A percentile compares a stretch with the other conserved stretches of the same genome.
phyloP scores from a whole-genome alignment of 2,888 invertebrate genomes.

The Parnassius apollo region DNA sequence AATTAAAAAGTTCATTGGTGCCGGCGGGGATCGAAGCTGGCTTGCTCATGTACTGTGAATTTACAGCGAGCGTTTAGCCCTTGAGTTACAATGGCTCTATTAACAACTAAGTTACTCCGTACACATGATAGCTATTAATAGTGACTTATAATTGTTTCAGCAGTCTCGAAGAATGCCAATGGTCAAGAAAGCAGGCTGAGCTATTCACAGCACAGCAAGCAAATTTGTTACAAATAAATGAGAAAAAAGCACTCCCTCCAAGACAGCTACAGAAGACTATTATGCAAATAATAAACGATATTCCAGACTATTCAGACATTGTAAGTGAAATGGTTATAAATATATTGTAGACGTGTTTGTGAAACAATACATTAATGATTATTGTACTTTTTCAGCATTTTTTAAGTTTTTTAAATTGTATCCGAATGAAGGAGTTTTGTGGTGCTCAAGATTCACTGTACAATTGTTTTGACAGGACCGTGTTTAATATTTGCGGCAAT shows the following conservation, averaged over 20 bases:
- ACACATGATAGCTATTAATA: too few species aligned
- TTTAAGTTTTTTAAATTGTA: slow-evolving; percentile 93
- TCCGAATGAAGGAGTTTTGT: slow-evolving; percentile 93
- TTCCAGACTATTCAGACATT: slow-evolving; percentile 90
- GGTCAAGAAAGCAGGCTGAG: slow-evolving; percentile 94
- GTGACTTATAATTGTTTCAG: slow-evolving; percentile 39
- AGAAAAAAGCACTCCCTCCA: slow-evolving; percentile 88
- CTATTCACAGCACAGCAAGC: slow-evolving; percentile 94
- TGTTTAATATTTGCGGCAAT: slow-evolving; percentile 53
- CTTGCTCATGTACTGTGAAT: too few species aligned
- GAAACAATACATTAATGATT: slow-evolving; percentile 2
- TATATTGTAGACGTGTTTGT: background rate
- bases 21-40: too few species aligned
- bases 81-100: background rate
- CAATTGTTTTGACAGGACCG: slow-evolving; percentile 89
- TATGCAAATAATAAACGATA: slow-evolving; percentile 85
- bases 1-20: too few species aligned
- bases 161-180: slow-evolving; percentile 83
- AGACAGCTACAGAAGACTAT: slow-evolving; percentile 88
- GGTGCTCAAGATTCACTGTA: slow-evolving; percentile 89
- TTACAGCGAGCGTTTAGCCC: too few species aligned
- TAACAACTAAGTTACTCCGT: too few species aligned
- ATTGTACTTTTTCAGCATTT: slow-evolving; percentile 86
- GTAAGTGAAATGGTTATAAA: slow-evolving; percentile 74
- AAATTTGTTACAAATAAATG: slow-evolving; percentile 89